Conservation (phyloP, 2,888 invertebrate species). For the Rhagium mordax region DNA sequence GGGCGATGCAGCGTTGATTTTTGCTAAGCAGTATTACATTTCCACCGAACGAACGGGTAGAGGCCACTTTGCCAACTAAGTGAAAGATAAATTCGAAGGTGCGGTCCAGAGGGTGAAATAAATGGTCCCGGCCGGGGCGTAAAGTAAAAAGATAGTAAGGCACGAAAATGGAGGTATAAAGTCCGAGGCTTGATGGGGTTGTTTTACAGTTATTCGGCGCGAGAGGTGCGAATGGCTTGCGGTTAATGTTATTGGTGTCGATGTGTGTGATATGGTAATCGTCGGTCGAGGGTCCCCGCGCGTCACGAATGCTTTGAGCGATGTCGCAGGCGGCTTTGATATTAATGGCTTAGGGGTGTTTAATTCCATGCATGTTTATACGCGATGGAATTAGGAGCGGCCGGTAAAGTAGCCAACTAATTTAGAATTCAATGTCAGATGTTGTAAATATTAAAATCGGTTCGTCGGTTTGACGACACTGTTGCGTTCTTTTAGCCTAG, state of each 20-base stretch:
- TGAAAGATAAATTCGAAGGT: not conserved
- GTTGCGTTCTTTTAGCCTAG: no score
- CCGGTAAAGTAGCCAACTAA: no score
- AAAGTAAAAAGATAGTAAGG: not conserved
- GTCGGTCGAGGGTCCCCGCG: not conserved
- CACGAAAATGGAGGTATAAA: not conserved
- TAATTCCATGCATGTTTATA: not conserved
- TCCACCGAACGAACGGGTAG: not conserved
- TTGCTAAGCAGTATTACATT: not conserved
- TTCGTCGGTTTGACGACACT: no score
- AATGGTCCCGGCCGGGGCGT: not conserved
- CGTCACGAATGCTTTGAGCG: not conserved
- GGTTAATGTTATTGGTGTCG: slow-evolving; percentile 3
- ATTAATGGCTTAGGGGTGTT: not conserved
- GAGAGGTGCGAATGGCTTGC: not conserved
- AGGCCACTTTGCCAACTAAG: not conserved
- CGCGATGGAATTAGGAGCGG: no score
- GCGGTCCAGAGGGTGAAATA: not conserved
- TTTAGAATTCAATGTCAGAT: no score
- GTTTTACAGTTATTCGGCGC: not conserved
- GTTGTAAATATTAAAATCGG: no score
- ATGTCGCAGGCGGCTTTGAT: not conserved
- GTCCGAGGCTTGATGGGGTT: not conserved
- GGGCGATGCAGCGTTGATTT: not conserved
- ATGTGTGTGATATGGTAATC: slow-evolving; percentile 17